Percentiles rank a stretch among this genome's conserved stretches.
Conservation (phyloP, 2,888 invertebrate genomes). For the Ichneumoninae sp. region DNA sequence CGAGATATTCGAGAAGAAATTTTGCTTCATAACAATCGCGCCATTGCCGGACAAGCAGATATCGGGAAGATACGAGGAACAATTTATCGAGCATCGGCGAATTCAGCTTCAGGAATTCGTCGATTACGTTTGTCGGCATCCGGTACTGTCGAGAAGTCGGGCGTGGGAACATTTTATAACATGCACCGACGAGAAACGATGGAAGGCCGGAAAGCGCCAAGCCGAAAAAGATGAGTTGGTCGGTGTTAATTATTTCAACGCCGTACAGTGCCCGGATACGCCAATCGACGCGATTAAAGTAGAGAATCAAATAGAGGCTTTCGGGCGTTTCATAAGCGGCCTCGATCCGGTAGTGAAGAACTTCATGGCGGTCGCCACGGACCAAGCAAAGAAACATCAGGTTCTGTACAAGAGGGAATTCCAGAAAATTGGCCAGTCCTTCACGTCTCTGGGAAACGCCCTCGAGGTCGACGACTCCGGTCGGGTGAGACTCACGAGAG, state of each 20-base stretch:
- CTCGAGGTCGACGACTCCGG: conserved; percentile 91
- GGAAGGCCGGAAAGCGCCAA: conserved; percentile 98
- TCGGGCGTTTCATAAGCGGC: conserved; percentile 91
- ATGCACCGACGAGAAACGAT: conserved; percentile 98
- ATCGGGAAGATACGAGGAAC: conserved; percentile 98
- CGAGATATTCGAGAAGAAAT: conserved; percentile 96
- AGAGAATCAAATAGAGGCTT: conserved; percentile 94
- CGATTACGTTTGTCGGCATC: conserved; percentile 98
- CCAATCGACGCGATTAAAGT: conserved; percentile 89
- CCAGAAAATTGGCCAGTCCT: conserved; percentile 94
- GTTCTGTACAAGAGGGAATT: conserved; percentile 95
- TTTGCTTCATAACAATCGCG: conserved; percentile 96
- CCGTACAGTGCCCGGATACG: conserved; percentile 93
- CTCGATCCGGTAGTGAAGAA: conserved; percentile 95
- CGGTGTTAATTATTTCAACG: conserved; percentile 96
- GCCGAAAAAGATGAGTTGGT: conserved; percentile 97
- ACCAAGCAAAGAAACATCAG: conserved; percentile 95
- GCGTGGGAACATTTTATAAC: conserved; percentile 99
- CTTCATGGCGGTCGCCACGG: conserved; percentile 91
- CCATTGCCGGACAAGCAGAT: conserved; percentile 99
- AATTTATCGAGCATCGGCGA: conserved; percentile 97
- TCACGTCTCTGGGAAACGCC: conserved; percentile 93
- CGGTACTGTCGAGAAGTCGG: conserved; percentile 95
- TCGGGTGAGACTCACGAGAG: conserved; percentile 89
- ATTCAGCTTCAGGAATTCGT: conserved; percentile 98